Percentiles rank a stretch among this genome's conserved stretches.
Conservation (phyloP, 2,888 invertebrate genomes). For the Euspilapteryx auroguttella region DNA sequence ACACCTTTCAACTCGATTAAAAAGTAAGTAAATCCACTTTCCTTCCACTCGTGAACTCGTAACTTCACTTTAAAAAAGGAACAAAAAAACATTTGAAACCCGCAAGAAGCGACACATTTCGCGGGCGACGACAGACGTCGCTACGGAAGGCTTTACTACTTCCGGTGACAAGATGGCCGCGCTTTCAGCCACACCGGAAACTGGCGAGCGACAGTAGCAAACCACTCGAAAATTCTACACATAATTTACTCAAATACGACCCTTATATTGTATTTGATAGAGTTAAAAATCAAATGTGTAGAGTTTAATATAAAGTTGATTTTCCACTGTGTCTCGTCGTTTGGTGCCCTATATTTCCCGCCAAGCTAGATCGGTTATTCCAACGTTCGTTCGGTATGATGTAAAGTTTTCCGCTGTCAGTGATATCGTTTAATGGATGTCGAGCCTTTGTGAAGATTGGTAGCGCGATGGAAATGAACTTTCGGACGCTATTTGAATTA, state of each 20-base stretch:
- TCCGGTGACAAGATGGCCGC: conserved; percentile 55
- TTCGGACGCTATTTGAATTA: no score
- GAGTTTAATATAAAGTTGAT: no score
- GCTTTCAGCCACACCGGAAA: conserved; percentile 44
- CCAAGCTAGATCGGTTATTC: conserved; percentile 46
- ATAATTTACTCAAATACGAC: no score
- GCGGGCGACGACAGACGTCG: conserved; percentile 29
- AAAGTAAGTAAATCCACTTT: no score
- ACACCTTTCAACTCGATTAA: no score
- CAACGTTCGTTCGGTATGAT: conserved; percentile 45
- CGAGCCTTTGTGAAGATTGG: conserved; percentile 14
- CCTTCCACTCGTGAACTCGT: no score
- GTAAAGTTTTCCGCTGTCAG: conserved; percentile 40
- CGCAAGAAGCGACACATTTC: conserved; percentile 25
- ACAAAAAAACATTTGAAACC: no score
- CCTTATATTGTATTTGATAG: no score
- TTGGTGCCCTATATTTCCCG: conserved; percentile 27
- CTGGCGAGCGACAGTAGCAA: conserved; percentile 35
- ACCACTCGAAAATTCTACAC: no score
- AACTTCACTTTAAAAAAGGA: no score
- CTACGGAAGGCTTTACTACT: conserved; percentile 59
- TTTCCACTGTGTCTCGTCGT: no score
- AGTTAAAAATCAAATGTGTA: no score
- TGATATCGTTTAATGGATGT: conserved; percentile 37
- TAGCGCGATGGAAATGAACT: conserved; percentile 2